phyloP scores from a whole-genome alignment of 2,797 vertebrate genomes.

The Thaleichthys pacificus region DNA sequence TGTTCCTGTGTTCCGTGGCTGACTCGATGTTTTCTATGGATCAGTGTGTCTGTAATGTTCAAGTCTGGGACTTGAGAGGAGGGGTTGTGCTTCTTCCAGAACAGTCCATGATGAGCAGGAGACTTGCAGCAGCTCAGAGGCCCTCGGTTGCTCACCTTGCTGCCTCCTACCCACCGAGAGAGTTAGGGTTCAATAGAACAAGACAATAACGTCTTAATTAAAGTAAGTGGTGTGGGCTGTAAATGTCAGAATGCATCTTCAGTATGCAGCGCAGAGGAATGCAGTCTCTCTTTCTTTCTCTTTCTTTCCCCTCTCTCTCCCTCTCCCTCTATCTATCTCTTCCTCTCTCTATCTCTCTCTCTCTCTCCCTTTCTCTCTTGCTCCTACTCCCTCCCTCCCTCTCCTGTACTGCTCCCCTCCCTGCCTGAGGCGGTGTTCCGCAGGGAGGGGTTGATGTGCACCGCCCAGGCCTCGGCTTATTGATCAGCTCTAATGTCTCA shows the following conservation, averaged over 20 bases:
- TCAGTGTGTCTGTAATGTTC: no score
- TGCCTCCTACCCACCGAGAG: neutral
- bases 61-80: no score
- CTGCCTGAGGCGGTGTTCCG: conserved; percentile 61
- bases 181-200: conserved; percentile 1
- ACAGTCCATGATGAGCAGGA: no score
- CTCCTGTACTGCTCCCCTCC: conserved; percentile 23
- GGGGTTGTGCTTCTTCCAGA: no score
- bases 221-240: conserved; percentile 4
- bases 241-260: conserved; percentile 41
- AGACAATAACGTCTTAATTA: conserved; percentile 14
- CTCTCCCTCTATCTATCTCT: neutral
- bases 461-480: conserved; percentile 60
- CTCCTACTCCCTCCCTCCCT: conserved; percentile 1
- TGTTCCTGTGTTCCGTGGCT: no score
- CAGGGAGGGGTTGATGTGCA: conserved; percentile 62
- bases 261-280: conserved; percentile 35
- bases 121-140: no score
- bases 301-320: neutral
- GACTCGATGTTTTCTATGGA: no score
- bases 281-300: neutral
- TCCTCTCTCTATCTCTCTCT: conserved; percentile 2
- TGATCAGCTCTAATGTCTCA: conserved; percentile 70
- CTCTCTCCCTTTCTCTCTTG: conserved; percentile 18
- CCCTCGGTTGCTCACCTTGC: no score